These are phyloP conservation scores for Cataglyphis hispanica DNA, from an alignment of 1,140 invertebrate genomes.

Conservation along the genomic window DNA sequence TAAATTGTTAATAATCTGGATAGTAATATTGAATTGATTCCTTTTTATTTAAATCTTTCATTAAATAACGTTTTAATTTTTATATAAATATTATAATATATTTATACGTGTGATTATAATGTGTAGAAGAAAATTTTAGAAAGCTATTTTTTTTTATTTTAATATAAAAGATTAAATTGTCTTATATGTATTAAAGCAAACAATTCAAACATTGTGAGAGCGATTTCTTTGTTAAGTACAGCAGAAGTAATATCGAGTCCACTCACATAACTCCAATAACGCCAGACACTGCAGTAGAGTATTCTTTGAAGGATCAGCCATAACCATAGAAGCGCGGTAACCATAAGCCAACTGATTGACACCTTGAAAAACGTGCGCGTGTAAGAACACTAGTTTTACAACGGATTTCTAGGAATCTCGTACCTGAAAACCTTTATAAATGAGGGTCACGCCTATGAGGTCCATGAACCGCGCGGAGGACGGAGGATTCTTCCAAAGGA, in stretches of 20 bases:
- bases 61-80: too few species aligned
- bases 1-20: too few species aligned
- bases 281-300: constrained; percentile 81
- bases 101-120: too few species aligned
- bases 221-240: constrained; percentile 9
- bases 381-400: background rate
- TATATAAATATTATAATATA: too few species aligned
- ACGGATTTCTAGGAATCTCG: background rate
- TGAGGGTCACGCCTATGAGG: constrained; percentile 14
- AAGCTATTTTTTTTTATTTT: background rate
- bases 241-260: constrained; percentile 18
- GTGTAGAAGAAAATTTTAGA: background rate
- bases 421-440: constrained; percentile 79
- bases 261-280: constrained; percentile 81
- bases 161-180: background rate
- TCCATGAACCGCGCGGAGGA: constrained; percentile 55
- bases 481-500: constrained; percentile 78
- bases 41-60: too few species aligned
- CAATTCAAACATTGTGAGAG: background rate
- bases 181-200: constrained; percentile 14
- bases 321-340: constrained; percentile 79
- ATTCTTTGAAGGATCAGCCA: constrained; percentile 82
- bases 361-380: constrained; percentile 69
- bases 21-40: too few species aligned
- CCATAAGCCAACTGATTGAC: constrained; percentile 75